Base-by-base conservation (phyloP, 2,888 invertebrate species). In the Zele albiditarsus region DNA sequence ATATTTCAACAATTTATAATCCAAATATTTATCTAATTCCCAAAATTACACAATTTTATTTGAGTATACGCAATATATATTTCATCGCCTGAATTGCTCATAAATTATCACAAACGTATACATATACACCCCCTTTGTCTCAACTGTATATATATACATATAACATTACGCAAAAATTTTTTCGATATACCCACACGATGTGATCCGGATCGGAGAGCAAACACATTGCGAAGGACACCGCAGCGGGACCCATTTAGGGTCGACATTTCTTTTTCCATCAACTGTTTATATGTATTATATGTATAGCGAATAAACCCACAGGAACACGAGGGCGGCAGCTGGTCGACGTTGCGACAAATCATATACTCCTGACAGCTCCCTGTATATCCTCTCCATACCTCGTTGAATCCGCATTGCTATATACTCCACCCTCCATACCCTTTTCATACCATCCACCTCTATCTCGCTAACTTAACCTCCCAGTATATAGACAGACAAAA, bases 261-360 rank as follows among this genome's bases (percentile, higher is more conserved):
- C 63, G 53, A 33, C 49, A 31, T 68, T 31, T 27, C 53, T 68
- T 68, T 53, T 53, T 31, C 53, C 68, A 49, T n/a, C 68, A 73
- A 53, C 53, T 53, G 53, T 53, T n/a, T 20, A 20, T 53, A 46
- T 46, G 16, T 16, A 53, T 53, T 46, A 46, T 46, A 46, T 46
- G n/a, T 46, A 46, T 53, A 31, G 62, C n/a, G 33, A 70, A 70
- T 74, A 33, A 73, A 71, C 66, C 67, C 67, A 58, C 74, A 77
- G 70, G 66, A 33, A 79, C 77, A 78, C 79, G 78, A 82, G 82
- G 81, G 82, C 81, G 82, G 84, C 87, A 87, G 86, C 86, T 87
- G 87, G 87, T 77, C 79, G 81, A 81, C 85, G 84, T 81, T 82
- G 82, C 86, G 83, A 87, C 86, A 86, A 87, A 87, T 87, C 87